A percentile compares a stretch with the other conserved stretches of the same genome.
These are phyloP conservation scores for Notoglanidium macrostoma DNA, from an alignment of 2,797 vertebrate genomes.

Conservation along the genomic window DNA sequence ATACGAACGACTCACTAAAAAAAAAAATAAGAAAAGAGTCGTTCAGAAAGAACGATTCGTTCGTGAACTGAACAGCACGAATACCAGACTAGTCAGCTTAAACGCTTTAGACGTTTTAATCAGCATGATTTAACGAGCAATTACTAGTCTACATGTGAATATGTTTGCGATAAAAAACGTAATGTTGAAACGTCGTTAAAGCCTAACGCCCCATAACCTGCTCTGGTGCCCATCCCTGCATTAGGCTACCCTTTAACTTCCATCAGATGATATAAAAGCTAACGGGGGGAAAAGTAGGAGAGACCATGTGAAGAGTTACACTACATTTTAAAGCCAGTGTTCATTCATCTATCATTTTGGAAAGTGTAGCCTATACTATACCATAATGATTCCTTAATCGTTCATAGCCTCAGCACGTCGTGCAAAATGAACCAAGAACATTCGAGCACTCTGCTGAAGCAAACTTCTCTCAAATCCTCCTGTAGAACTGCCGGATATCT, in stretches of 20 bases:
- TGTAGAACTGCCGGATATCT: not conserved
- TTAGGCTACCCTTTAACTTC: not conserved
- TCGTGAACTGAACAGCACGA: too few relatives aligned
- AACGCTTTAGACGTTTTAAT: not conserved
- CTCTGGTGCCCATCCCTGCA: not conserved
- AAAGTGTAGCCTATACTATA: not conserved
- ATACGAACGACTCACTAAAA: too few relatives aligned
- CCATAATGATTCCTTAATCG: not conserved
- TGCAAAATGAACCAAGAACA: slow-evolving; percentile 9
- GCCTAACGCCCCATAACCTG: not conserved
- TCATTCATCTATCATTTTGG: not conserved
- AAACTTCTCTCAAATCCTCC: slow-evolving; percentile 34
- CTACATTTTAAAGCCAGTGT: not conserved
- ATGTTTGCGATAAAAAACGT: not conserved
- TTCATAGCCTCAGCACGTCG: not conserved
- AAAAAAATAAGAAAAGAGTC: too few relatives aligned
- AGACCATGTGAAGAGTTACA: not conserved
- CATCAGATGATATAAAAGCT: too few relatives aligned
- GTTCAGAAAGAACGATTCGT: too few relatives aligned
- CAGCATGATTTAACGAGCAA: not conserved
- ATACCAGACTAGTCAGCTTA: not conserved
- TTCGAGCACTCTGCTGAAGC: slow-evolving; percentile 19
- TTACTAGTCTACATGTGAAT: not conserved
- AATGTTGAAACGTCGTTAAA: not conserved
- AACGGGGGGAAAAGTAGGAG: not conserved